Conservation (phyloP, 2,113 vertebrate genomes). For the Rissa tridactyla region DNA sequence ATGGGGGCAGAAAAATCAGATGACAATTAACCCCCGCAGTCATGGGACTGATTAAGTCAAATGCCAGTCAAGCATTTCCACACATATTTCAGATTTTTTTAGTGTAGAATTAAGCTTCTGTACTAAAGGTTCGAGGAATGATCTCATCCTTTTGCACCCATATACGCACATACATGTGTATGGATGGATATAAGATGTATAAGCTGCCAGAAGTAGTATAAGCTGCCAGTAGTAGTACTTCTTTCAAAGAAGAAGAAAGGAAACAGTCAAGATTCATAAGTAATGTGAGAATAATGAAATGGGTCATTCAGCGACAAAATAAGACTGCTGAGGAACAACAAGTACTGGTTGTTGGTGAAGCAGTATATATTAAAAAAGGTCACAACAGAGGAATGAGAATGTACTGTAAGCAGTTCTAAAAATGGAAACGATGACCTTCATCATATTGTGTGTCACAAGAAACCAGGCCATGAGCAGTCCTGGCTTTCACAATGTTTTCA, state of each 20-base stretch:
- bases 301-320: neutral
- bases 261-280: neutral
- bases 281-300: neutral
- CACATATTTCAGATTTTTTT: neutral
- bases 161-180: neutral
- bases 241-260: neutral
- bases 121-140: neutral
- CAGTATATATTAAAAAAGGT: constrained; percentile 1
- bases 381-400: constrained; percentile 29
- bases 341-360: neutral
- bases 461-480: neutral
- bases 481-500: constrained; percentile 19
- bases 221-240: neutral
- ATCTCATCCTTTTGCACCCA: neutral
- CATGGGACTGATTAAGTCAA: constrained; percentile 36
- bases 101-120: neutral
- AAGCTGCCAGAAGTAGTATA: neutral
- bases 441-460: constrained; percentile 1
- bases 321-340: neutral
- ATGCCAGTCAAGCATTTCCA: constrained; percentile 14
- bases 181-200: neutral
- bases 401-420: constrained; percentile 51
- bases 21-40: constrained; percentile 16
- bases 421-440: constrained; percentile 29
- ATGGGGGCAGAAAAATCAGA: constrained; percentile 15